Conservation (phyloP, 2,888 invertebrate species). For the Rhagonycha lutea region DNA sequence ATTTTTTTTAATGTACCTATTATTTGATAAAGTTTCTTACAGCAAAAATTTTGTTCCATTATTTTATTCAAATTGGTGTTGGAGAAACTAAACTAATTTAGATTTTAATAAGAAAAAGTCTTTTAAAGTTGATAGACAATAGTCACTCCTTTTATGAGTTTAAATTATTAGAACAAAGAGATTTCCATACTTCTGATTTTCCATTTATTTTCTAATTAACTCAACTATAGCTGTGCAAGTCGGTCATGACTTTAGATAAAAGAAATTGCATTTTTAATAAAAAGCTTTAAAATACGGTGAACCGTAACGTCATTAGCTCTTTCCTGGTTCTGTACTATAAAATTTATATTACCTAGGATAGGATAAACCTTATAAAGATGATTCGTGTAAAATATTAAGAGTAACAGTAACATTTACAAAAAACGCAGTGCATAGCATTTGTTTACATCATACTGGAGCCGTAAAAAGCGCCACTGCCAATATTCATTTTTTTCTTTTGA, state of each 20-base stretch:
- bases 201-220: conserved; percentile 21
- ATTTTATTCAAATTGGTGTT: background rate
- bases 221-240: conserved; percentile 15
- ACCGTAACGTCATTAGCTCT: conserved; percentile 7
- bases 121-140: background rate
- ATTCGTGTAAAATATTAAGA: background rate
- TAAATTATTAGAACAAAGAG: conserved; percentile 12
- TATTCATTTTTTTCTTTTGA: too few relatives aligned
- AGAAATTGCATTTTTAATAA: conserved; percentile 20
- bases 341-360: background rate
- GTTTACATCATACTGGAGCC: too few relatives aligned
- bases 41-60: background rate
- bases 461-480: too few relatives aligned
- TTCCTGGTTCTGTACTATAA: conserved; percentile 2
- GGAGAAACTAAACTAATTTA: background rate
- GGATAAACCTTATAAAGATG: background rate
- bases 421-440: too few relatives aligned
- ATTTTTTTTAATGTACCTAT: background rate
- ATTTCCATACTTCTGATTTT: conserved; percentile 7
- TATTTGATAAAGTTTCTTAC: background rate
- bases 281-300: conserved; percentile 8
- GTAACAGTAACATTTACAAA: too few relatives aligned
- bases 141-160: background rate
- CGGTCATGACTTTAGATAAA: conserved; percentile 17
- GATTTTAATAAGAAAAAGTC: background rate